Percentiles rank a stretch among this genome's conserved stretches.
Conservation (phyloP, 1,140 invertebrate species). For the Drosophila nannoptera region DNA sequence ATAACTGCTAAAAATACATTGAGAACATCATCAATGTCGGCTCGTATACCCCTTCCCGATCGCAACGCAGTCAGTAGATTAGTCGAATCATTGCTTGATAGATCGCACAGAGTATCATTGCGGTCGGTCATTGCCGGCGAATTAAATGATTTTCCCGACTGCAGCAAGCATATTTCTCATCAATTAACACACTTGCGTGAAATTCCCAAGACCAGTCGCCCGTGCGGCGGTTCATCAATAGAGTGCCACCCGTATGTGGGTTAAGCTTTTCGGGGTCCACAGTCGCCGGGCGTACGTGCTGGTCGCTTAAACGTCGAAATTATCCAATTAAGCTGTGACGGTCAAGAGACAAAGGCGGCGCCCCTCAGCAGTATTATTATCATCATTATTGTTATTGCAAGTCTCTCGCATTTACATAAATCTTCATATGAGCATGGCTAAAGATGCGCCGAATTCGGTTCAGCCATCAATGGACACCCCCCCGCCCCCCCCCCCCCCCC, state of each 20-base stretch:
- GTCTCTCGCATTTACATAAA: conserved; percentile 69
- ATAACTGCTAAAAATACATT: conserved; percentile 38
- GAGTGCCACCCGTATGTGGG: conserved; percentile 27
- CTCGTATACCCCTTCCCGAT: not conserved
- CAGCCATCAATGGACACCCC: conserved; percentile 31
- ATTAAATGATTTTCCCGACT: conserved; percentile 8
- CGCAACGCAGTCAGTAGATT: not conserved
- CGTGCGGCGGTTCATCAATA: conserved; percentile 35
- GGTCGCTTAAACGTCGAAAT: conserved; percentile 46
- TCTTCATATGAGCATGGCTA: conserved; percentile 51
- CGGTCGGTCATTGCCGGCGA: not conserved
- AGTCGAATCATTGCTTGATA: not conserved
- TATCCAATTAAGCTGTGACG: conserved; percentile 65
- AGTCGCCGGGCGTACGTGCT: conserved; percentile 2
- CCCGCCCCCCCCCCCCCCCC: too few species aligned
- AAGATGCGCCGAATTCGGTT: conserved; percentile 36
- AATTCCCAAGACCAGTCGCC: conserved; percentile 50
- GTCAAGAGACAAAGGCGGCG: conserved; percentile 38
- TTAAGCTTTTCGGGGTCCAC: conserved; percentile 1
- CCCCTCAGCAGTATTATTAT: conserved; percentile 23
- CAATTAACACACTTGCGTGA: conserved; percentile 64
- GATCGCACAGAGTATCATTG: not conserved
- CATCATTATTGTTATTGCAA: conserved; percentile 48
- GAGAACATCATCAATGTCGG: conserved; percentile 14
- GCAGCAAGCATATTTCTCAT: conserved; percentile 42